Conservation (phyloP, 2,888 invertebrate genomes). For the Leptothorax acervorum region DNA sequence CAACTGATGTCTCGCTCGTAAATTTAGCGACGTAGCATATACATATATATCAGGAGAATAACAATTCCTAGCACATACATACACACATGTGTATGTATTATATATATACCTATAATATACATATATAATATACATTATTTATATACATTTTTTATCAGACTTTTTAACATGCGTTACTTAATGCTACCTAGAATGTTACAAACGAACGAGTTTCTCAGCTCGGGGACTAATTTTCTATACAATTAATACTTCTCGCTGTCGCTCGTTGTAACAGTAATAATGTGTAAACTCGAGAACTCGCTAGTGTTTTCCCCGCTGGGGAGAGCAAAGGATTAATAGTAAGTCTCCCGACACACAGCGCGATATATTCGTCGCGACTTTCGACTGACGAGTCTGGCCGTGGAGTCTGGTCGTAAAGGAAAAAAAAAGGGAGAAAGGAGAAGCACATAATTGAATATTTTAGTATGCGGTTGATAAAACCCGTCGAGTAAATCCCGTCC, state of each 20-base stretch:
- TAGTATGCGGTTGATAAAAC: constrained; percentile 60
- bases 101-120: no score
- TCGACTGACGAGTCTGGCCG: background rate
- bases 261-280: background rate
- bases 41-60: background rate
- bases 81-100: background rate
- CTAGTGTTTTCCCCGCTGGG: background rate
- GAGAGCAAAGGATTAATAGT: constrained; percentile 21
- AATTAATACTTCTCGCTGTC: constrained; percentile 19
- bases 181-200: background rate
- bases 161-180: background rate
- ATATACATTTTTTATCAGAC: background rate
- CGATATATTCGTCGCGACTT: constrained; percentile 35
- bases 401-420: background rate
- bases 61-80: background rate
- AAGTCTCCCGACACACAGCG: background rate
- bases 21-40: background rate
- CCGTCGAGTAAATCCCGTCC: constrained; percentile 53
- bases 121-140: no score
- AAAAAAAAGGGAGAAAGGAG: constrained; percentile 27
- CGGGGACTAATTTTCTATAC: constrained; percentile 23
- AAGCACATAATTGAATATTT: constrained; percentile 66
- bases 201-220: background rate
- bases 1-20: background rate
- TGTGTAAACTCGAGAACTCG: constrained; percentile 25